Base-by-base conservation (phyloP, 2,797 vertebrate species). In the Orientallactaga sibirica region DNA sequence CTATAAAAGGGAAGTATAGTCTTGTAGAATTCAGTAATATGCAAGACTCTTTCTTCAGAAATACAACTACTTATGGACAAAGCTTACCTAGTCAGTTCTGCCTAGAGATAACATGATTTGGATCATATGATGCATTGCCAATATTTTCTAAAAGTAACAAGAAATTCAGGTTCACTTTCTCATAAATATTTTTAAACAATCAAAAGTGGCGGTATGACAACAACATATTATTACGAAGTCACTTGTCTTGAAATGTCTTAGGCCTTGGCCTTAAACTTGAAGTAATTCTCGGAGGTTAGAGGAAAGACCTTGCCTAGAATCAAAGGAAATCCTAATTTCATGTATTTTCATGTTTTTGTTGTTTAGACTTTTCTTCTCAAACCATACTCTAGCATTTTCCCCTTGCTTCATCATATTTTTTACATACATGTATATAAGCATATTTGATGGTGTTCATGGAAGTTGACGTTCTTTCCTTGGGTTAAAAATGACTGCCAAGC, bases 271-370 rank as follows among this genome's bases (percentile, higher is more conserved):
- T 90, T 48, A 83, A 91, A 41, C 55, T 77, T 84, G 62, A 96
- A 27, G 15, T 86, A 68, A 70, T n/a, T 92, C 48, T 92, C 74
- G 37, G 2, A 75, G 43, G 5, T 80, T 67, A 80, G 43, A 94
- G 37, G 66, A 85, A 90, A 8, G 74, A 66, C 2, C 1, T 85
- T 73, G 64, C 70, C 92, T 90, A 83, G 71, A 88, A 85, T 73
- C 62, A 76, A 92, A 84, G 25, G 14, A 82, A 92, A 81, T 48
- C 71, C 88, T 75, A 81, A 75, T 48, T 88, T 91, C 55, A 86
- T 62, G 94, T 79, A 48, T 67, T 86, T 94, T 77, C 86, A 43
- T 91, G n/a, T 82, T 93, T 95, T 93, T 86, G 7, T 77, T 88
- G 24, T 62, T 90, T 33, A 85, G 61, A 41, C 14, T 95, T 91